Evolutionary conservation across 2,113 vertebrate genomes (phyloP).

Genomic region (Strigops habroptila): DNA sequence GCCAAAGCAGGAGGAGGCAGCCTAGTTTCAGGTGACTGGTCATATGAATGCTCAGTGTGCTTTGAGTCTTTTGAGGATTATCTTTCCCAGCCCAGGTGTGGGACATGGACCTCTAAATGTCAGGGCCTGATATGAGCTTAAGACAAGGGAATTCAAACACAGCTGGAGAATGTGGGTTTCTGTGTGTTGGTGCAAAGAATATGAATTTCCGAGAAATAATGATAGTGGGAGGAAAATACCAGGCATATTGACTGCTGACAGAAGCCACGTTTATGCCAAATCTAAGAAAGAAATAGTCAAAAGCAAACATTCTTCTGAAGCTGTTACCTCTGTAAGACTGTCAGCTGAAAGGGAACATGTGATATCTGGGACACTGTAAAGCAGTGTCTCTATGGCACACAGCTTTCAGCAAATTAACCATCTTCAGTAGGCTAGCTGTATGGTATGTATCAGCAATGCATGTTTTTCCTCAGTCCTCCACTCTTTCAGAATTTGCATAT

Average conservation of each 20-base stretch:
- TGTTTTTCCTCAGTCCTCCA: neutral
- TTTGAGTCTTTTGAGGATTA: neutral
- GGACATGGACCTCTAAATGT: neutral
- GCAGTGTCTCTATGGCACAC: neutral
- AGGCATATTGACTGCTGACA: conserved; percentile 9
- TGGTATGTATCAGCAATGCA: neutral
- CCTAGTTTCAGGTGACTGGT: neutral
- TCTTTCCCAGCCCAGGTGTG: neutral
- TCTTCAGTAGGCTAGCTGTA: neutral
- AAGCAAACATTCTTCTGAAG: conserved; percentile 1
- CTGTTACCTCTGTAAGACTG: neutral
- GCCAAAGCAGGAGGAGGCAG: neutral
- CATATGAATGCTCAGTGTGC: neutral
- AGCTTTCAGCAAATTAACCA: neutral
- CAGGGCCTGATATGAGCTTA: neutral
- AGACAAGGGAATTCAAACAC: conserved; percentile 26
- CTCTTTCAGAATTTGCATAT: neutral
- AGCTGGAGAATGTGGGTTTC: conserved; percentile 28
- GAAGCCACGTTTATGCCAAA: neutral
- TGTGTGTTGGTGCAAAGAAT: conserved; percentile 38
- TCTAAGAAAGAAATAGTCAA: neutral
- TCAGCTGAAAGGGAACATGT: neutral
- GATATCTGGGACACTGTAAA: neutral
- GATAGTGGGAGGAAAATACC: conserved; percentile 23
- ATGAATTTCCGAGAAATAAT: conserved; percentile 49